Conservation (phyloP, 2,113 vertebrate genomes). For the Rhabdomys dilectus region DNA sequence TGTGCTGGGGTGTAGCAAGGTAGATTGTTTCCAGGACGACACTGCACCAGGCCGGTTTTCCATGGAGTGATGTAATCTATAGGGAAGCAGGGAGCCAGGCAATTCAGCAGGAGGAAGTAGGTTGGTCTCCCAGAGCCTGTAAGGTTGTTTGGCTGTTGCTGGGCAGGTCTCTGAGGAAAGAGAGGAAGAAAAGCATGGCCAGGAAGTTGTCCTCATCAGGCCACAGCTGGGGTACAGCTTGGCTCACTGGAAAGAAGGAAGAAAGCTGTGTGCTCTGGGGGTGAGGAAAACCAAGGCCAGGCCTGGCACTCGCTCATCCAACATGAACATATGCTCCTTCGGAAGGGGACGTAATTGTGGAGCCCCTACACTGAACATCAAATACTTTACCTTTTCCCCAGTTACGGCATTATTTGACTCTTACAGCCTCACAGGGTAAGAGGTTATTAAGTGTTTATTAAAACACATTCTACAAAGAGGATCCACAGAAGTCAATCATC, state of each 20-base stretch:
- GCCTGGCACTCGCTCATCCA: too few relatives aligned
- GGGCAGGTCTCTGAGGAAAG: not conserved
- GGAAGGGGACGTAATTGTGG: rapidly evolving
- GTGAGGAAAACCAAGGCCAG: not conserved
- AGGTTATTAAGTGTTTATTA: not conserved
- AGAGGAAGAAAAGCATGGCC: not conserved
- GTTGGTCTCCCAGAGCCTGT: not conserved
- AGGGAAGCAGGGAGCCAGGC: not conserved
- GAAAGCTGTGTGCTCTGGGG: not conserved
- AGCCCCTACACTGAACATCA: not conserved
- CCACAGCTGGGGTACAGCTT: not conserved
- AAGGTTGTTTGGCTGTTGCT: not conserved
- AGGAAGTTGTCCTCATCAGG: not conserved
- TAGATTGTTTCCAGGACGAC: too few relatives aligned
- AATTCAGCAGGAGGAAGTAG: constrained; percentile 2
- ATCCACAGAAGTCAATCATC: not conserved
- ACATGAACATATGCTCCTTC: rapidly evolving
- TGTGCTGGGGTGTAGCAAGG: not conserved
- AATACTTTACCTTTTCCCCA: not conserved
- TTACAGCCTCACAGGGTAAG: not conserved
- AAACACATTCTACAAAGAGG: not conserved
- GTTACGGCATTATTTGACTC: not conserved
- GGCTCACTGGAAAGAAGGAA: not conserved
- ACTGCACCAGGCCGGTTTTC: not conserved
- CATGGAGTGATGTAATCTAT: not conserved